A percentile compares a stretch with the other conserved stretches of the same genome.
Conservation (phyloP, 1,140 invertebrate genomes). For the Parasteatoda tepidariorum region DNA sequence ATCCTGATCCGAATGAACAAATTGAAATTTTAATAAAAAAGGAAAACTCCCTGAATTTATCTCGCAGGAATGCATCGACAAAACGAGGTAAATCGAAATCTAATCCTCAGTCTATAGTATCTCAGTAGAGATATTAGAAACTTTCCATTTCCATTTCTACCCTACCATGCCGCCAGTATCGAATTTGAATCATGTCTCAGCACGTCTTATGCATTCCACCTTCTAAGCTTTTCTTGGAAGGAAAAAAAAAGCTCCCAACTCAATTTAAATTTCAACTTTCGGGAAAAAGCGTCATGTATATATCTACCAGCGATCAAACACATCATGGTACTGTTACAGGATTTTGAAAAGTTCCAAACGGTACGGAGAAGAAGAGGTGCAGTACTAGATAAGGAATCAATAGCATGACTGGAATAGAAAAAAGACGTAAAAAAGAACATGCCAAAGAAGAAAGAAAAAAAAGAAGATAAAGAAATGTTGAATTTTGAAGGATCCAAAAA, state of each 20-base stretch:
- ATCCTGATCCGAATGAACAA: too few relatives aligned
- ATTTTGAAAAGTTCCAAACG: background rate
- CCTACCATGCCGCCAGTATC: background rate
- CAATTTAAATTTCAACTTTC: constrained; percentile 37
- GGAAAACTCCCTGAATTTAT: too few relatives aligned
- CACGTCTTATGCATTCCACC: background rate
- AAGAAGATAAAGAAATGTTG: background rate
- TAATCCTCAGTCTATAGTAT: too few relatives aligned
- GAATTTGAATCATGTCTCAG: constrained; percentile 17
- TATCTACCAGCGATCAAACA: constrained; percentile 42
- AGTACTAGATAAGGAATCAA: constrained; percentile 12
- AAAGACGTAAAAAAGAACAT: too few relatives aligned
- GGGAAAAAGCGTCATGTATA: constrained; percentile 26
- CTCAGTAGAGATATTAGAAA: background rate
- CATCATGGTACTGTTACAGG: background rate
- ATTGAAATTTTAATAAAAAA: too few relatives aligned
- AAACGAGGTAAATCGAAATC: too few relatives aligned
- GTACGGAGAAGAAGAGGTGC: background rate
- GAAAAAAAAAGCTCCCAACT: constrained; percentile 7
- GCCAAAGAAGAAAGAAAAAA: background rate
- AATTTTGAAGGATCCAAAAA: background rate
- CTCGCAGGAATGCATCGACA: too few relatives aligned
- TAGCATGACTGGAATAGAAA: background rate
- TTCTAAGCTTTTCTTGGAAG: background rate
- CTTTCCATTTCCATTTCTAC: background rate